Percentiles rank a stretch among this genome's conserved stretches.
Evolutionary conservation across 1,140 invertebrate genomes (phyloP).

Genomic region (Drosophila kikkawai): DNA sequence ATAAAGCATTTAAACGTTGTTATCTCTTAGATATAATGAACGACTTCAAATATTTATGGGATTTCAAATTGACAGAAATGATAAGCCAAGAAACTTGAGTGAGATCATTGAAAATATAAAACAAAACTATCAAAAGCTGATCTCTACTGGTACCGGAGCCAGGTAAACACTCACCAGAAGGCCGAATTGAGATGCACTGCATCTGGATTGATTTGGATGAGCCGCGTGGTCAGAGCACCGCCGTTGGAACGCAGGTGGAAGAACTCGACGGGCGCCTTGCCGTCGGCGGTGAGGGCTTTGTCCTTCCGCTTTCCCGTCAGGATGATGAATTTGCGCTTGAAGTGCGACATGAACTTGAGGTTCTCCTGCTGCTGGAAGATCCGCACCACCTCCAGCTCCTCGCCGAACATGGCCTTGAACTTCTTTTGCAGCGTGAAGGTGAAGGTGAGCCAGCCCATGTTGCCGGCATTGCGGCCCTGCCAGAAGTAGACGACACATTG

Average conservation of each 20-base stretch:
- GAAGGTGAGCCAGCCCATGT: conserved; percentile 99
- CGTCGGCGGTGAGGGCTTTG: conserved; percentile 85
- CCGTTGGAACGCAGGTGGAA: conserved; percentile 98
- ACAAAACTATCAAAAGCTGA: not conserved
- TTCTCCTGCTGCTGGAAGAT: conserved; percentile 99
- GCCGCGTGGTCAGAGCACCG: conserved; percentile 95
- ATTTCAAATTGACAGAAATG: not conserved
- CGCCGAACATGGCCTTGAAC: conserved; percentile 97
- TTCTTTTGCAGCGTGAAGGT: conserved; percentile 99
- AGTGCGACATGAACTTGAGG: conserved; percentile 99
- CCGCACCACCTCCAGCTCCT: conserved; percentile 97
- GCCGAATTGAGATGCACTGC: conserved; percentile 92
- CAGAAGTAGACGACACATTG: conserved; percentile 99
- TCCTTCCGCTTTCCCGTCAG: conserved; percentile 94
- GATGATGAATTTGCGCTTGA: conserved; percentile 98
- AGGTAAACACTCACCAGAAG: conserved; percentile 89
- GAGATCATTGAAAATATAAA: not conserved
- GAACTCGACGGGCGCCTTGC: conserved; percentile 92
- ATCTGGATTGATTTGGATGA: conserved; percentile 95
- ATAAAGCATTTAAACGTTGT: not conserved
- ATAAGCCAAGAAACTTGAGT: conserved; percentile 27
- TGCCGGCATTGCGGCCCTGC: conserved; percentile 98
- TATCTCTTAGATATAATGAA: not conserved
- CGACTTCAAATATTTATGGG: not conserved
- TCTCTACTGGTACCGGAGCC: too few species aligned